Conservation (phyloP, 2,797 vertebrate species). For the Eulemur coronatus region DNA sequence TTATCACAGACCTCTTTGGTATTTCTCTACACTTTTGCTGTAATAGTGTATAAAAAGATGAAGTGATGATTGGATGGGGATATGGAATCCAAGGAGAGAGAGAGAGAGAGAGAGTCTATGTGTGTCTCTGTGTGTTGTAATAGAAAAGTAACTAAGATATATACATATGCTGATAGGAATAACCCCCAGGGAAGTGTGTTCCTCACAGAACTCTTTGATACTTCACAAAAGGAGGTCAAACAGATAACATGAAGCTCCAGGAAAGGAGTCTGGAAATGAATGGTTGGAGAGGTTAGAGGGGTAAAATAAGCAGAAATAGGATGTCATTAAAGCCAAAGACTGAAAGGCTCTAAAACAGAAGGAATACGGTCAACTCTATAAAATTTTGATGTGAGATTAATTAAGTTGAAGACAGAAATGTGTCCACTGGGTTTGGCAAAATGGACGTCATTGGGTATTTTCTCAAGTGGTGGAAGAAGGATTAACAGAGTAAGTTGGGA, state of each 20-base stretch:
- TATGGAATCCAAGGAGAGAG: not conserved
- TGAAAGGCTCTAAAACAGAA: not conserved
- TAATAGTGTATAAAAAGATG: not conserved
- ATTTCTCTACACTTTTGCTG: not conserved
- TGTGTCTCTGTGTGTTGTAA: not conserved
- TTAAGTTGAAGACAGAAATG: not conserved
- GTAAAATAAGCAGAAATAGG: not conserved
- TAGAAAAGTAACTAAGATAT: not conserved
- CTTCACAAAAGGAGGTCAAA: not conserved
- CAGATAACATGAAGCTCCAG: not conserved
- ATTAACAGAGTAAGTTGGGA: not conserved
- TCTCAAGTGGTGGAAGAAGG: not conserved
- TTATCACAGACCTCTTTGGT: not conserved
- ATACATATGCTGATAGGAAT: not conserved
- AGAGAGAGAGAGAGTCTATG: not conserved
- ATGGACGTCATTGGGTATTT: not conserved
- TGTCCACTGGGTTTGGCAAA: not conserved
- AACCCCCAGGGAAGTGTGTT: not conserved
- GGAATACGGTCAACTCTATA: not conserved
- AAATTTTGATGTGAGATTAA: not conserved
- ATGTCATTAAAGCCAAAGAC: not conserved
- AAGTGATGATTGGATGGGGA: not conserved
- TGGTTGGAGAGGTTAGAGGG: not conserved
- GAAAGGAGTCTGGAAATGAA: not conserved
- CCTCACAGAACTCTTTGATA: not conserved